A percentile compares a stretch with the other conserved stretches of the same genome.
These are phyloP conservation scores for Sisyra terminalis DNA, from an alignment of 2,888 invertebrate genomes.

Conservation along the genomic window DNA sequence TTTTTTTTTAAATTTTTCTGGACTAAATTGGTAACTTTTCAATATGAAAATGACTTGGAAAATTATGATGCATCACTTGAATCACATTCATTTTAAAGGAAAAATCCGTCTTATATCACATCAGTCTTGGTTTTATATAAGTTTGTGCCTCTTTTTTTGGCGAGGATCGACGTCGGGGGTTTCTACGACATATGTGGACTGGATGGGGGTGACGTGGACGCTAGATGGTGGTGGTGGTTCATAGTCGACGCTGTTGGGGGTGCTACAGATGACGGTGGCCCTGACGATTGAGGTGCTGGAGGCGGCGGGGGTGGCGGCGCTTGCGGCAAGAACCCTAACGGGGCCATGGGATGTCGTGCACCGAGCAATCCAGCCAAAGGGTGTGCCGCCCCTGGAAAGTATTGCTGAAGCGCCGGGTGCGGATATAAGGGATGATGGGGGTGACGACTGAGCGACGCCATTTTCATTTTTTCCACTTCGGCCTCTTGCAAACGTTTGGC, in stretches of 20 bases:
- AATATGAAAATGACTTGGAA: too few species aligned
- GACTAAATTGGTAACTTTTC: too few species aligned
- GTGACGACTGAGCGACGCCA: constrained; percentile 48
- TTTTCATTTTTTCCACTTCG: constrained; percentile 90
- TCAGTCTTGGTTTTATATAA: too few species aligned
- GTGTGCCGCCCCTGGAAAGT: constrained; percentile 39
- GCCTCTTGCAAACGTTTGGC: constrained; percentile 95
- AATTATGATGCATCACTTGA: too few species aligned
- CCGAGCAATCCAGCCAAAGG: constrained; percentile 34
- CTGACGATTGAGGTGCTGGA: constrained; percentile 22
- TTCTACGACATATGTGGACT: constrained; percentile 3
- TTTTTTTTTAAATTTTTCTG: too few species aligned
- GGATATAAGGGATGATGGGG: constrained; percentile 40
- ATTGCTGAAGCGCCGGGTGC: constrained; percentile 41
- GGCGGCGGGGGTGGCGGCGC: constrained; percentile 28
- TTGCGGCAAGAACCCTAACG: constrained; percentile 29
- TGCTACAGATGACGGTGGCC: constrained; percentile 13
- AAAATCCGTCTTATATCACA: too few species aligned
- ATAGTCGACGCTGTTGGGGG: neutral
- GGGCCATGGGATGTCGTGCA: constrained; percentile 26
- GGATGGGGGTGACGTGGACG: constrained; percentile 4
- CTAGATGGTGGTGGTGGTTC: constrained; percentile 4
- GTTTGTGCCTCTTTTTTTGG: too few species aligned
- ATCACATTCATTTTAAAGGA: too few species aligned
- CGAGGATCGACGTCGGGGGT: too few species aligned